Evolutionary conservation across 2,888 invertebrate genomes (phyloP).

Genomic region (Spilosoma lubricipeda): DNA sequence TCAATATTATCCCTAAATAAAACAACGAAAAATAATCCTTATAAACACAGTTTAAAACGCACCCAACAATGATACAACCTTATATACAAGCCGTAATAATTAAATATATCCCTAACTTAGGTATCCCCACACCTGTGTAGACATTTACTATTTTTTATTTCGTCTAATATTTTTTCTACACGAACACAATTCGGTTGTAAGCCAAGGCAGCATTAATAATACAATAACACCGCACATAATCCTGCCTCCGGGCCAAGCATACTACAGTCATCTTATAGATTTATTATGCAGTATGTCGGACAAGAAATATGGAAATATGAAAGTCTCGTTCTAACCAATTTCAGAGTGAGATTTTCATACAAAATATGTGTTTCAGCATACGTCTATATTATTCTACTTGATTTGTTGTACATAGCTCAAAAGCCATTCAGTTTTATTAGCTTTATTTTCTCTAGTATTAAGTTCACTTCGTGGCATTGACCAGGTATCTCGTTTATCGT

Average conservation of each 20-base stretch:
- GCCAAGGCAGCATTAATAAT: slow-evolving; percentile 46
- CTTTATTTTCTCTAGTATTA: too few relatives aligned
- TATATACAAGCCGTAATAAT: not conserved
- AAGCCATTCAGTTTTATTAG: not conserved
- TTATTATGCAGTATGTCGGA: slow-evolving; percentile 52
- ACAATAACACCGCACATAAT: slow-evolving; percentile 45
- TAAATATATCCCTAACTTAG: not conserved
- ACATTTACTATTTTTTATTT: slow-evolving; percentile 9
- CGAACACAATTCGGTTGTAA: slow-evolving; percentile 20
- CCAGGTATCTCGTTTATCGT: too few relatives aligned
- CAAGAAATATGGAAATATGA: slow-evolving; percentile 41
- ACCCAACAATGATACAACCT: not conserved
- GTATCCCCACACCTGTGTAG: not conserved
- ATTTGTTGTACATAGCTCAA: not conserved
- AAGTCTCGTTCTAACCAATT: slow-evolving; percentile 24
- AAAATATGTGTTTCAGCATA: not conserved
- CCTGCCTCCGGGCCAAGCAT: slow-evolving; percentile 31
- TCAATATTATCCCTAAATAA: not conserved
- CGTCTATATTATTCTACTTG: not conserved
- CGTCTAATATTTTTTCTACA: slow-evolving; percentile 21
- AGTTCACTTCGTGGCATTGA: too few relatives aligned
- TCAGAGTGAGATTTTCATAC: slow-evolving; percentile 11
- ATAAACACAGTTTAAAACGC: not conserved
- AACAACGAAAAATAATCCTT: not conserved
- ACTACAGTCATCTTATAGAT: slow-evolving; percentile 50